Evolutionary conservation across 2,113 vertebrate genomes (phyloP).

Genomic region (Acanthisitta chloris): DNA sequence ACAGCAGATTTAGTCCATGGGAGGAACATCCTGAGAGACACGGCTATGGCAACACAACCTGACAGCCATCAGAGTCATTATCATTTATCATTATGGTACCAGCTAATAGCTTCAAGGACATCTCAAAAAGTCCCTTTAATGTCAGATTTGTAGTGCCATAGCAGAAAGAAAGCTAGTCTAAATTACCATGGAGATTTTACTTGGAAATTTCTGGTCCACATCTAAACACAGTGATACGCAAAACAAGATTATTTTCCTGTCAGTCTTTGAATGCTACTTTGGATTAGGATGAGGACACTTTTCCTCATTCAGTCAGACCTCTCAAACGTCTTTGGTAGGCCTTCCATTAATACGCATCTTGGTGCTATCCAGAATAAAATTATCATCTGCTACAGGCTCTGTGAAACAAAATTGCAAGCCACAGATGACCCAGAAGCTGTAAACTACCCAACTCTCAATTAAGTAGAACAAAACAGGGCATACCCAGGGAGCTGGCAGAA

Average conservation of each 20-base stretch:
- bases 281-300: background rate
- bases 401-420: background rate
- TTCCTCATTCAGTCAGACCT: background rate
- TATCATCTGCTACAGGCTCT: background rate
- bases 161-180: background rate
- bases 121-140: background rate
- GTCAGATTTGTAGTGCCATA: background rate
- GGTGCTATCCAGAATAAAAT: background rate
- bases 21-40: background rate
- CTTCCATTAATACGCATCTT: background rate
- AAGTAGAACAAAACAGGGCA: background rate
- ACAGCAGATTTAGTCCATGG: background rate
- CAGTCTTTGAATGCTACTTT: background rate
- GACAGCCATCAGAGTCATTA: background rate
- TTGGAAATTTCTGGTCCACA: background rate
- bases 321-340: background rate
- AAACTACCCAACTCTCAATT: background rate
- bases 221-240: background rate
- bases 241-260: background rate
- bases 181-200: background rate
- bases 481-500: background rate
- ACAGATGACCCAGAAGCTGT: background rate
- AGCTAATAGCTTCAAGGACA: background rate
- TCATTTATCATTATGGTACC: background rate
- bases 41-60: background rate